Evolutionary conservation across 2,888 invertebrate genomes (phyloP).

Genomic region (Ectemnius lituratus): DNA sequence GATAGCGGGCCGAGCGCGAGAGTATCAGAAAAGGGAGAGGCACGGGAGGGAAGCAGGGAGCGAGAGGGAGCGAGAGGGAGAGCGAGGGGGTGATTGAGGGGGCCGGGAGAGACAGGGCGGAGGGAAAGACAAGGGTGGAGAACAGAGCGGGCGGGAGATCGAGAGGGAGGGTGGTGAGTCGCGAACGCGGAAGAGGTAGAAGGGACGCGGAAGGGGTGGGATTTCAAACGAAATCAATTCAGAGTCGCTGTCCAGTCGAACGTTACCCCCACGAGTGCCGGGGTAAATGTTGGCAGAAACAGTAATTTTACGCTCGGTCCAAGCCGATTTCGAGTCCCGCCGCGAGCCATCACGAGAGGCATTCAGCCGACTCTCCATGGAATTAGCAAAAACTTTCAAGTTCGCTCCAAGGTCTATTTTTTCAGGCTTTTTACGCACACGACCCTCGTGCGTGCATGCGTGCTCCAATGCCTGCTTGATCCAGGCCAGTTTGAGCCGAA

Average conservation of each 20-base stretch:
- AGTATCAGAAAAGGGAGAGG: slow-evolving; percentile 11
- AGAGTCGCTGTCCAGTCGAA: slow-evolving; percentile 74
- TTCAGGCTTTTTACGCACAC: slow-evolving; percentile 25
- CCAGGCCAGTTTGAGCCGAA: too few relatives aligned
- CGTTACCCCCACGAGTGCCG: slow-evolving; percentile 69
- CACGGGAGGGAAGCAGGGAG: slow-evolving; percentile 13
- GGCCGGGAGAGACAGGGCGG: slow-evolving; percentile 29
- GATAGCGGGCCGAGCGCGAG: too few relatives aligned
- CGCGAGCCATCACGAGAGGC: slow-evolving; percentile 50
- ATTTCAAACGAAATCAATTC: slow-evolving; percentile 78
- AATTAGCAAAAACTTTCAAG: slow-evolving; percentile 59
- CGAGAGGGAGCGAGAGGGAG: slow-evolving; percentile 19
- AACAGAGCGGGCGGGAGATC: slow-evolving; percentile 25
- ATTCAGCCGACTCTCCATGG: slow-evolving; percentile 52
- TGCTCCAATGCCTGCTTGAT: neutral
- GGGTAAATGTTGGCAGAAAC: slow-evolving; percentile 76
- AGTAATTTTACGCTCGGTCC: slow-evolving; percentile 74
- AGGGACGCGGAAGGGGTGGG: slow-evolving; percentile 60
- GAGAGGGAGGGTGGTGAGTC: slow-evolving; percentile 44
- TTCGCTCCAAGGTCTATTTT: slow-evolving; percentile 34
- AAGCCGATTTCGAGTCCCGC: slow-evolving; percentile 67
- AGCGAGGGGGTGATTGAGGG: slow-evolving; percentile 29
- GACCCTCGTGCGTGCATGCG: slow-evolving; percentile 25
- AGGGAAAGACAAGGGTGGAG: slow-evolving; percentile 26
- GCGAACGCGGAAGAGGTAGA: slow-evolving; percentile 61